Base-by-base conservation (phyloP, 2,113 vertebrate species). In the Pseudopipra pipra region DNA sequence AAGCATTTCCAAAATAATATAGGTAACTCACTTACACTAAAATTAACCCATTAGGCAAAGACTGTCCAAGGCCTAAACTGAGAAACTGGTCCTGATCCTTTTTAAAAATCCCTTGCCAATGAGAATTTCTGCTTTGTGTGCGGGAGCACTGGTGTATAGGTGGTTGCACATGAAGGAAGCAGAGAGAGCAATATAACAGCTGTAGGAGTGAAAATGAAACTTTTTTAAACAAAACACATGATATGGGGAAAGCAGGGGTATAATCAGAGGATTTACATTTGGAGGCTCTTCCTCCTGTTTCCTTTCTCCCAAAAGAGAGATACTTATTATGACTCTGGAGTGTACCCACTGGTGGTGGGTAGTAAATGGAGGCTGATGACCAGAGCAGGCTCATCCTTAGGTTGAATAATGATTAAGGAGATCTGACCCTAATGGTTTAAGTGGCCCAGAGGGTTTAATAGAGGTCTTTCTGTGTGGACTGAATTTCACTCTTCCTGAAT, bases 131-230 rank as follows among this genome's bases (percentile, higher is more conserved):
- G 22, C 11, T 73, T 19, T 37, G 22, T 28, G 13, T 51, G 12
- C 0, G 0, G 27, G 9, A 86, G 6, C 15, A 24, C 37, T 41
- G 23, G 6, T 72, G 21, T 12, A 23, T 39, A 44, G 41, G 24
- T 0, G 0, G 9, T 8, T n/a, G 35, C 27, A 33, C 31, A 5
- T 1, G 1, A 52, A 61, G n/a, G 35, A 89, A 62, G 21, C 1
- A 0, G 16, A 63, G 28, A 87, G 17, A 46, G 15, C 15, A 79
- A 52, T 33, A 4, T 20, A 78, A 67, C 11, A 72, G 33, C 18
- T 44, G 3, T 0, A 51, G 27, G 3, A 68, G 49, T 5, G 9
- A 25, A 62, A 62, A 80, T 59, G 0, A 54, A 59, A 46, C 1
- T 4, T 54, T 66, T 82, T 44, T 8, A 14, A 84, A 78, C 28